These are phyloP conservation scores for Zele albiditarsus DNA, from an alignment of 2,888 invertebrate genomes.

Conservation along the genomic window DNA sequence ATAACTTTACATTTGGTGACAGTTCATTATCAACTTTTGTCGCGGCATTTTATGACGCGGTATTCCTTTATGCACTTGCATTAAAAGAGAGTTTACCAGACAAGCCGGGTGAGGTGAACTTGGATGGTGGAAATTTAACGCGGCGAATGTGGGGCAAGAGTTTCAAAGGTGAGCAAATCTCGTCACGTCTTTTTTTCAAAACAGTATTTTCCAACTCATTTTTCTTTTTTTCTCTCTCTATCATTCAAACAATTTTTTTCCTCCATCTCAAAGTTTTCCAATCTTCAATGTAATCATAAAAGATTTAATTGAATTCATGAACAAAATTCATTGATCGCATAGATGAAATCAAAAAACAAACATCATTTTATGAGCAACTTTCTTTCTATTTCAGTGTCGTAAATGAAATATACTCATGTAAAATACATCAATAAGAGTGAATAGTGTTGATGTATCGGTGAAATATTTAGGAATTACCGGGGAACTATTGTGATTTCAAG, in stretches of 20 bases:
- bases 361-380: not conserved
- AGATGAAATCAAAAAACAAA: no score
- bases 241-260: not conserved
- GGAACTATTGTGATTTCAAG: not conserved
- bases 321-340: not conserved
- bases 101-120: constrained; percentile 67
- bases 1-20: constrained; percentile 83
- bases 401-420: not conserved
- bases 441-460: not conserved
- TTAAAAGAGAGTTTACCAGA: constrained; percentile 87
- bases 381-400: not conserved
- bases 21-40: constrained; percentile 92
- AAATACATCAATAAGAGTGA: not conserved
- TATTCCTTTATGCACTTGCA: constrained; percentile 92
- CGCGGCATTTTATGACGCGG: constrained; percentile 96
- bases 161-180: constrained; percentile 80
- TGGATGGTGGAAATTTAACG: constrained; percentile 90
- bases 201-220: constrained; percentile 1
- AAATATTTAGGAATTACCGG: not conserved
- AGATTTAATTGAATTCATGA: not conserved
- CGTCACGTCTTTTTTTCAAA: not conserved
- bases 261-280: not conserved
- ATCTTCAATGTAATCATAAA: not conserved
- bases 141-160: constrained; percentile 89
- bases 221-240: not conserved